Evolutionary conservation across 2,797 vertebrate genomes (phyloP), one percentile per base, ranked within the genome.

Genomic region (Hoplostethus mediterraneus): DNA sequence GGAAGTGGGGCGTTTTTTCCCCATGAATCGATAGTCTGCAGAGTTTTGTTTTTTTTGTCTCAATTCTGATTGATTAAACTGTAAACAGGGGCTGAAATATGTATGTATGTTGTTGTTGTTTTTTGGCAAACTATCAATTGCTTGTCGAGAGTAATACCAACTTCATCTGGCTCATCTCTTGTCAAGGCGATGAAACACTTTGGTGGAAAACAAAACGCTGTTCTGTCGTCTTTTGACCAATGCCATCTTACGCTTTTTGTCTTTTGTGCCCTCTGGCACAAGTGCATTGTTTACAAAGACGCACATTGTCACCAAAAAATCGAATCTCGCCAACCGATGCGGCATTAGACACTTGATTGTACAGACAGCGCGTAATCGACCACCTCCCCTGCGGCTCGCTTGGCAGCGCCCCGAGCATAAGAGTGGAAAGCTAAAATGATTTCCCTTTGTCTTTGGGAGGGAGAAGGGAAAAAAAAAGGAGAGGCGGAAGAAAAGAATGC

Each of bases 401-500:
- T 53, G 63, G 56, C 73, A 68, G 36, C 61, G 49, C 17, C 69
- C 38, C 67, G 47, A 63, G 36, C 33, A 52, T 54, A 21, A 21
- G 21, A 21, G 51, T 45, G 54, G 54, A 51, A 63, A 42, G 75
- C 77, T 85, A 57, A 63, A 76, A 87, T 70, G 2, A 75, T 78
- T 77, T 64, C 54, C 55, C 66, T 75, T 79, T 80, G 73, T 74
- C 58, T 70, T 78, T 64, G 57, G 33, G 8, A 63, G 60, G 30
- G 42, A 60, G n/a, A 68, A 44, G 47, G 33, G 5, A 33, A 28
- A 16, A 55, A 44, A 8, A 12, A 2, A 10, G 12, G 8, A 67
- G 31, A 62, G 13, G 21, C 57, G 28, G 25, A 52, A 51, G 48
- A 67, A 49, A 31, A 57, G 47, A 68, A 17, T 68, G 25, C 51